Conservation (phyloP, 2,797 vertebrate genomes). For the Paguma larvata region DNA sequence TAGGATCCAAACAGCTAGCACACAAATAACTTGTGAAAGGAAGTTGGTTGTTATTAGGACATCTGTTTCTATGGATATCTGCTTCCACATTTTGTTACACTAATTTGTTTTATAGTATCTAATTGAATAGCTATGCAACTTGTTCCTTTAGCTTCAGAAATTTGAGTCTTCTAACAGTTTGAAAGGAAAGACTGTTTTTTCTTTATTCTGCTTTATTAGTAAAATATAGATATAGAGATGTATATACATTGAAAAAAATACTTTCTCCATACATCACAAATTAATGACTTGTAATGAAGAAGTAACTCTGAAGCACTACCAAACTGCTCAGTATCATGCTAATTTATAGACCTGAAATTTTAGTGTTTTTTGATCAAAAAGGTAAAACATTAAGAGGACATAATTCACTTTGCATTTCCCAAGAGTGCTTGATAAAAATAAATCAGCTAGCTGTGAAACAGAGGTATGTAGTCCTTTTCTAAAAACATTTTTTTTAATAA, state of each 20-base stretch:
- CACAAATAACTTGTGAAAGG: constrained; percentile 24
- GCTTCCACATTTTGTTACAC: not conserved
- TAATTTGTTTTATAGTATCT: constrained; percentile 47
- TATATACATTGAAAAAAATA: constrained; percentile 11
- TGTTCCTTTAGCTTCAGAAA: constrained; percentile 35
- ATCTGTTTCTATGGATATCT: constrained; percentile 20
- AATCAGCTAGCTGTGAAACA: not conserved
- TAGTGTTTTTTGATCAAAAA: constrained; percentile 33
- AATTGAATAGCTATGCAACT: constrained; percentile 12
- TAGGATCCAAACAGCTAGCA: not conserved
- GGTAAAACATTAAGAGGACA: not conserved
- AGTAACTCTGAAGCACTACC: constrained; percentile 13
- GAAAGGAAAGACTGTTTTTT: not conserved
- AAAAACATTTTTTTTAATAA: not conserved
- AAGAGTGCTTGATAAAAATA: constrained; percentile 43
- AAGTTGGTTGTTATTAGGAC: not conserved
- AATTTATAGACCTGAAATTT: not conserved
- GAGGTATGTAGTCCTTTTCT: not conserved
- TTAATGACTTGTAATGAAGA: not conserved
- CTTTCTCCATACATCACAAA: not conserved
- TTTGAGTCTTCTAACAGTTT: constrained; percentile 40
- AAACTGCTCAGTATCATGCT: not conserved
- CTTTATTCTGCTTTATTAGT: not conserved
- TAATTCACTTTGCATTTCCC: constrained; percentile 37
- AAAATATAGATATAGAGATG: constrained; percentile 27